Base-by-base conservation (phyloP, 2,888 invertebrate genomes). In the Cistogaster globosa region DNA sequence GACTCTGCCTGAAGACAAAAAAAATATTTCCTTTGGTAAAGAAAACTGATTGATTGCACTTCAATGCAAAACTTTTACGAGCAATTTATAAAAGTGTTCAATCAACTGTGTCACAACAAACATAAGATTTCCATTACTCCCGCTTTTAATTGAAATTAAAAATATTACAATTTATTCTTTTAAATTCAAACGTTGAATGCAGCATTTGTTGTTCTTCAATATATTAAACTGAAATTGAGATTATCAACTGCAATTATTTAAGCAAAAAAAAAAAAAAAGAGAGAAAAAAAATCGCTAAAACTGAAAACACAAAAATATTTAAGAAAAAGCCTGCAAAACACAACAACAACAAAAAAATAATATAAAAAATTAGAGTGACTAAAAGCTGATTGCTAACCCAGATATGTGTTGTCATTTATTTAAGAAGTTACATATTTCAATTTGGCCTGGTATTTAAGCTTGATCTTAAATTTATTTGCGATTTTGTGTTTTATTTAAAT, bases 331-430 rank as follows among this genome's bases (percentile, higher is more conserved):
- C 6, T 45, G 48, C 38, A 51, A 53, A 16, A 53, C 8, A 20
- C 18, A 22, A 12, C 51, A 22, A 36, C 36, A 45, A 53, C 7
- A 45, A 36, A n/a, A 42, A 36, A 26, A 38, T 5, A 20, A 58
- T 22, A 32, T 8, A 32, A 32, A 32, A 42, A 63, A 48, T 36
- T 58, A 22, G 62, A 85, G 85, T 85, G 82, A 82, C 78, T 85
- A 85, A 85, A 85, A 85, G 85, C 85, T 85, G 85, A 85, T 85
- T 82, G 85, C 82, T 85, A 85, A 85, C 85, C 85, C 82, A 82
- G 85, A 85, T 85, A 85, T 55, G 82, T 62, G 67, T 71, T 85
- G 85, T 85, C 85, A 85, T 85, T 85, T 85, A 82, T 76, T 85
- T 79, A 78, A 82, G 82, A 78, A 78, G 75, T 82, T 79, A 79